Evolutionary conservation across 2,797 vertebrate species (phyloP).

Genomic region (Gallinago solitaria): DNA sequence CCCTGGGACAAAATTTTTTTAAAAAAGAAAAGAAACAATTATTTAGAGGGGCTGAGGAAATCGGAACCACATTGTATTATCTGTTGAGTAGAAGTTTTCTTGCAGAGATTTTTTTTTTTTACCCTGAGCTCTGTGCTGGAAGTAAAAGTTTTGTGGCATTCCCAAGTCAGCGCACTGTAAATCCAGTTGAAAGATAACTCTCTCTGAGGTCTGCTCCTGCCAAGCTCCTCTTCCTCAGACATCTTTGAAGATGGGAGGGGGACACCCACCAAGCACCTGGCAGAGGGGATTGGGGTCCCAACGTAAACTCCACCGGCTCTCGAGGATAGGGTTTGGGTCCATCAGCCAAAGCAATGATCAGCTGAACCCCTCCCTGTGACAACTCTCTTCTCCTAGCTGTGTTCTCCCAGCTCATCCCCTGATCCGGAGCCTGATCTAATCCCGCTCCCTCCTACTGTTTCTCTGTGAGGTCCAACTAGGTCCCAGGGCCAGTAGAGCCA

Average conservation of each 20-base stretch:
- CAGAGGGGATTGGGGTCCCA: neutral
- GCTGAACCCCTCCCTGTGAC: neutral
- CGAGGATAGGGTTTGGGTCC: accelerated
- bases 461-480: neutral
- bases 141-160: neutral
- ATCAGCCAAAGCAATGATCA: accelerated
- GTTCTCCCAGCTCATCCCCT: neutral
- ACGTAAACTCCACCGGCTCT: neutral
- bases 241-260: neutral
- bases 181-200: neutral
- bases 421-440: neutral
- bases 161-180: accelerated
- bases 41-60: neutral
- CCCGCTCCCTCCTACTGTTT: accelerated
- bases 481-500: neutral
- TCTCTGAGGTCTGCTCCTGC: neutral
- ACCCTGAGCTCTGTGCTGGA: neutral
- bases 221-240: neutral
- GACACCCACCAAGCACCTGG: neutral
- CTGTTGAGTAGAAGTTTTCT: neutral
- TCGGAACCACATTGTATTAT: constrained; percentile 25
- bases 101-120: neutral
- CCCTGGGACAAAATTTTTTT: neutral
- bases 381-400: neutral
- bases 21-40: neutral